These are phyloP conservation scores for Orientallactaga sibirica DNA, from an alignment of 2,797 vertebrate genomes.

Conservation along the genomic window DNA sequence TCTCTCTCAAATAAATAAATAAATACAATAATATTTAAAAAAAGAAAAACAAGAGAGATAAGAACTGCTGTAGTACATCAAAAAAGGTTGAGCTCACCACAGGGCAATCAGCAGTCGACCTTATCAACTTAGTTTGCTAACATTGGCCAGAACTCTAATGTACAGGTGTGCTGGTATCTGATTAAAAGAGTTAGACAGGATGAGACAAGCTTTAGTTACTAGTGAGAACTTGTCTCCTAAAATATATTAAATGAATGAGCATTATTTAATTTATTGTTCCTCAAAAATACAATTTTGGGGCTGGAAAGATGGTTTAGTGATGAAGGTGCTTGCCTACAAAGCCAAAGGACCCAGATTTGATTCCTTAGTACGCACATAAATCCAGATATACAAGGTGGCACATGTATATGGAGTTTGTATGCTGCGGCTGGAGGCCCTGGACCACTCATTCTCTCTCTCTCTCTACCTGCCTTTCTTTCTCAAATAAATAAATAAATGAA, in stretches of 20 bases:
- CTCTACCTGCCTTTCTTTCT: too few species aligned
- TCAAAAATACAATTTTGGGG: not conserved
- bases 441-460: too few species aligned
- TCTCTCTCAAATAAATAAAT: too few species aligned
- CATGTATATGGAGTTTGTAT: too few species aligned
- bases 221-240: not conserved
- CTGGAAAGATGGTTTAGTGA: too few species aligned
- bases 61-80: not conserved
- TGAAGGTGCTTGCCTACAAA: too few species aligned
- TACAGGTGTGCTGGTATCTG: not conserved
- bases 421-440: too few species aligned
- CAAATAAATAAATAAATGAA: too few species aligned
- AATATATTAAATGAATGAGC: not conserved
- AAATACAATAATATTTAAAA: too few species aligned
- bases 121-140: not conserved
- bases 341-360: too few species aligned
- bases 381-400: too few species aligned
- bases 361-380: too few species aligned
- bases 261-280: conserved; percentile 8
- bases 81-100: not conserved
- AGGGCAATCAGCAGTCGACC: not conserved
- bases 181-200: not conserved
- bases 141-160: not conserved
- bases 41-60: not conserved
- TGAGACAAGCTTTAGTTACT: not conserved